Percentiles rank a stretch among this genome's conserved stretches.
These are phyloP conservation scores for Spea hammondii DNA, from an alignment of 2,797 vertebrate genomes.

Conservation along the genomic window DNA sequence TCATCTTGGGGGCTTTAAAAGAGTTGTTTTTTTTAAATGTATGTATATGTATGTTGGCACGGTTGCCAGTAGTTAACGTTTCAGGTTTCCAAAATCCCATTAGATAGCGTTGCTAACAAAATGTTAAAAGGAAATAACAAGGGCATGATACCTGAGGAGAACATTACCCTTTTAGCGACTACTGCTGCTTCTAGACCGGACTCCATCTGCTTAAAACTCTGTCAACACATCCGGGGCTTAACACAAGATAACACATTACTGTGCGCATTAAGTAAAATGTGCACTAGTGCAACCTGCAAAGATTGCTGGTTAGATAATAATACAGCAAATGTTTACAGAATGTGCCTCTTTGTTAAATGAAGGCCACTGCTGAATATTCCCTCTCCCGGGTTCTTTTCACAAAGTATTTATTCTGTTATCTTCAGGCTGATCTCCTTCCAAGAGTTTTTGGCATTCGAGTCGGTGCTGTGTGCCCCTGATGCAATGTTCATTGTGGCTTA, in stretches of 20 bases:
- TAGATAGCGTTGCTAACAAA: slow-evolving; percentile 19
- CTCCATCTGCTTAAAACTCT: slow-evolving; percentile 43
- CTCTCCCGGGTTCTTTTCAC: slow-evolving; percentile 14
- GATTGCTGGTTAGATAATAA: slow-evolving; percentile 36
- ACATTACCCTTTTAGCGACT: slow-evolving; percentile 31
- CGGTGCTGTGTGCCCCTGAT: slow-evolving; percentile 93
- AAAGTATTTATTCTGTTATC: slow-evolving; percentile 61
- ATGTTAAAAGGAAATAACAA: slow-evolving; percentile 35
- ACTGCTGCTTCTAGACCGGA: slow-evolving; percentile 15
- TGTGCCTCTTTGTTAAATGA: slow-evolving; percentile 45
- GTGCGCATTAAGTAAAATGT: slow-evolving; percentile 40
- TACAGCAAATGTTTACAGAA: slow-evolving; percentile 46
- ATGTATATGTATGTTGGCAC: too few relatives aligned
- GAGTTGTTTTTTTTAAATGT: too few relatives aligned
- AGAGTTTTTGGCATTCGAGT: slow-evolving; percentile 98
- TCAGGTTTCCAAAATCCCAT: neutral
- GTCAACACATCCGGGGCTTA: slow-evolving; percentile 28
- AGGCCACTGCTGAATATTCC: slow-evolving; percentile 13
- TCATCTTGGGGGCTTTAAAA: too few relatives aligned
- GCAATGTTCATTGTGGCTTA: slow-evolving; percentile 96
- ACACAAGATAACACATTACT: slow-evolving; percentile 46
- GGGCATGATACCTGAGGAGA: slow-evolving; percentile 29
- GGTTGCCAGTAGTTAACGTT: too few relatives aligned
- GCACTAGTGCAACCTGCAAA: slow-evolving; percentile 18
- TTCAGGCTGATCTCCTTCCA: slow-evolving; percentile 94